Evolutionary conservation across 1,140 invertebrate species (phyloP), one percentile per base, ranked within the genome.

Genomic region (Vollenhovia emeryi): DNA sequence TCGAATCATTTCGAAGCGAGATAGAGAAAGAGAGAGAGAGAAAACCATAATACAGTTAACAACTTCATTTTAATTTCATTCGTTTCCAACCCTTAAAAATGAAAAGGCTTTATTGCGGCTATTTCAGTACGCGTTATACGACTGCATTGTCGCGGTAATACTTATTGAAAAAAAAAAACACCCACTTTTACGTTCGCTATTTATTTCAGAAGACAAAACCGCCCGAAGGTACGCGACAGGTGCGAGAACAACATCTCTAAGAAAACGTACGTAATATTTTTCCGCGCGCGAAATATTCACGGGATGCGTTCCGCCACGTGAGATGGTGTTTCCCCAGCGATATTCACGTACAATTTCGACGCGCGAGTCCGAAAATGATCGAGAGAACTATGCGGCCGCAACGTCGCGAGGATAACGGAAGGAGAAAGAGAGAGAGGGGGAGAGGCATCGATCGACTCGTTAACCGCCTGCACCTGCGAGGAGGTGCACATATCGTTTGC

Each of bases 401-500:
- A 48, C 30, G 52, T 71, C 48, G 60, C 45, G 52, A 50, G 55
- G 83, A 64, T 64, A 48, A 66, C 27, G 33, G 50, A 55, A 79
- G 52, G 15, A 13, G 55, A 66, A 13, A 50, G n/a, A 55, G 18
- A 79, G 74, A 83, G 50, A 52, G 27, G 18, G 64, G 45, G 13
- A 50, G n/a, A 55, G n/a, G 59, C 80, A 80, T 75, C 57, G 80
- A 85, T 87, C 68, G 74, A 27, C 82, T 88, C 82, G 80, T 88
- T 85, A 85, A 74, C 62, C 24, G 60, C 11, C 33, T 33, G 50
- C 76, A 80, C 62, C 30, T 50, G 74, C 27, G 52, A 85, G 79
- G 79, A 76, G 78, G 86, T 57, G 43, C 57, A 18, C 36, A 60
- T 83, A 80, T 71, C 48, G 40, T 33, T 64, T 52, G 55, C 50